Evolutionary conservation across 2,888 invertebrate species (phyloP).

Genomic region (Tanytarsus gracilentus): DNA sequence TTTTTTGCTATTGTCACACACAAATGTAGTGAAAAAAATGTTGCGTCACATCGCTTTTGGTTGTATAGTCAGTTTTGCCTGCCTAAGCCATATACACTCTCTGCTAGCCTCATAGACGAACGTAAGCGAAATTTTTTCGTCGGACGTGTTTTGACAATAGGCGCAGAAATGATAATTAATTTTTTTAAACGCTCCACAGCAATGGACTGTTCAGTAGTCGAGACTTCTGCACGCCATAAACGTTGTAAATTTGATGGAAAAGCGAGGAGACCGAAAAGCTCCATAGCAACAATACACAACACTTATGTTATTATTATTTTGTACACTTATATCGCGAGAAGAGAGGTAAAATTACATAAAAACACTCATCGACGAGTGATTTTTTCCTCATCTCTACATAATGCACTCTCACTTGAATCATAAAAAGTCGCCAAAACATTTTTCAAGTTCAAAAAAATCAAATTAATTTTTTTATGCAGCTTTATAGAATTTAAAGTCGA

Average conservation of each 20-base stretch:
- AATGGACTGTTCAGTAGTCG: neutral
- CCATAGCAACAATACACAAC: slow-evolving; percentile 8
- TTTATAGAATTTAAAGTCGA: slow-evolving; percentile 2
- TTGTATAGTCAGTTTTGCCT: neutral
- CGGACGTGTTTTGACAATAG: slow-evolving; percentile 1
- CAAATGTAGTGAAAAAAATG: neutral
- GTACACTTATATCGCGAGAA: too few species aligned
- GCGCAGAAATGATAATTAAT: slow-evolving; percentile 21
- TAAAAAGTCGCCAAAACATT: too few species aligned
- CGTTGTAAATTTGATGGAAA: too few species aligned
- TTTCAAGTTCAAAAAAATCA: too few species aligned
- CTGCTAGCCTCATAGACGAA: neutral
- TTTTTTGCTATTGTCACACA: neutral
- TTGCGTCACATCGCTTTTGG: slow-evolving; percentile 27
- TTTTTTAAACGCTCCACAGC: neutral
- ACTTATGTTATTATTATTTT: too few species aligned
- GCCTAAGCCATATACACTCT: neutral
- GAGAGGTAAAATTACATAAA: too few species aligned
- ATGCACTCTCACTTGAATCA: neutral
- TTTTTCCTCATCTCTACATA: too few species aligned
- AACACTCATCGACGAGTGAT: too few species aligned
- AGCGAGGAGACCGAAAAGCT: slow-evolving; percentile 15
- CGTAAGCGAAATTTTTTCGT: neutral
- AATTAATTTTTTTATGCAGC: too few species aligned
- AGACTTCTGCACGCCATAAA: slow-evolving; percentile 7